A percentile compares a stretch with the other conserved stretches of the same genome.
phyloP scores from a whole-genome alignment of 2,888 invertebrate genomes.

The Dendrolimus pini region DNA sequence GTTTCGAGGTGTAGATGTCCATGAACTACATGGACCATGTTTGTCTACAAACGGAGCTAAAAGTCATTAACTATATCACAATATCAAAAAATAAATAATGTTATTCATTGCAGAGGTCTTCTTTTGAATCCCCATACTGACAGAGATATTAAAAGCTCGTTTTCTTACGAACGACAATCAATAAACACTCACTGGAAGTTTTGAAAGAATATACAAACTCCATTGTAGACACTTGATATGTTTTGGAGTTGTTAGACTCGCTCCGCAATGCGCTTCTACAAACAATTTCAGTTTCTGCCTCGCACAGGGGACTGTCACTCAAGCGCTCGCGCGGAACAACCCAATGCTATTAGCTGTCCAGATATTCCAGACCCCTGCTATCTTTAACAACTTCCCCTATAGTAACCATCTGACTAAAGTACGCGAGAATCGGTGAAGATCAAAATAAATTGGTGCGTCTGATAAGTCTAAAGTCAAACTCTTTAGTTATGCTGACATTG shows the following conservation, averaged over 20 bases:
- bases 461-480: conserved; percentile 49
- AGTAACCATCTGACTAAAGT: conserved; percentile 17
- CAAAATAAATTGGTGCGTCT: conserved; percentile 29
- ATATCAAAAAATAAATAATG: no score
- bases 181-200: conserved; percentile 11
- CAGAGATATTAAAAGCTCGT: no score
- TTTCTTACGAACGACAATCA: not conserved
- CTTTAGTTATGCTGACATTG: conserved; percentile 59
- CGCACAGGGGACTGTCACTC: conserved; percentile 67
- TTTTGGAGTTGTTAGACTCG: conserved; percentile 26
- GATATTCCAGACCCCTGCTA: conserved; percentile 35
- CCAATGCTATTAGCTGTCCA: conserved; percentile 56
- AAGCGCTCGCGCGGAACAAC: conserved; percentile 56
- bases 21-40: no score
- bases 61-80: no score
- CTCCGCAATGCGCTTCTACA: conserved; percentile 45
- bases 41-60: no score
- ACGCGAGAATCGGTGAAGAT: conserved; percentile 19
- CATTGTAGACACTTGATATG: conserved; percentile 11
- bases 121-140: no score
- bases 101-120: no score
- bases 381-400: conserved; percentile 22
- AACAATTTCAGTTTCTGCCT: conserved; percentile 50
- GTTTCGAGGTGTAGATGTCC: no score
- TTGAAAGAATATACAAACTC: conserved; percentile 7